phyloP scores from a whole-genome alignment of 2,888 invertebrate genomes.

The Graphium colonna region DNA sequence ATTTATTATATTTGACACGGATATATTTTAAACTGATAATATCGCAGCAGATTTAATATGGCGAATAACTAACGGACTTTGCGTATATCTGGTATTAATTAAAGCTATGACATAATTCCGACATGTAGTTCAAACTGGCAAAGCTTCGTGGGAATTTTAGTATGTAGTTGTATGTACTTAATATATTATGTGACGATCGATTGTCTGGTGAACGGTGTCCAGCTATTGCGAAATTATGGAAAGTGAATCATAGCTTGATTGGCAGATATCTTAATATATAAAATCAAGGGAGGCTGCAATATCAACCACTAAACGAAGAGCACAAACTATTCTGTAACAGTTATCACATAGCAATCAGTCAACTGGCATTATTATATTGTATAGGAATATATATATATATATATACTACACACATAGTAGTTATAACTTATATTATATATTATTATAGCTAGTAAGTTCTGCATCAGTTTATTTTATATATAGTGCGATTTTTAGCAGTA shows the following conservation, averaged over 20 bases:
- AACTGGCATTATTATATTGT: no score
- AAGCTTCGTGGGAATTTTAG: not conserved
- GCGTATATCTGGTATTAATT: slow-evolving; percentile 1
- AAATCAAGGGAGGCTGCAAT: no score
- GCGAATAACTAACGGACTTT: not conserved
- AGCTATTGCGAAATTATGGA: not conserved
- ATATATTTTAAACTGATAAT: not conserved
- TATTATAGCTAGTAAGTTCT: no score
- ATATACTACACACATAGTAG: no score
- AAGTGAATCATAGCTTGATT: not conserved
- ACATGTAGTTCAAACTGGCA: not conserved
- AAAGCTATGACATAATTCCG: not conserved
- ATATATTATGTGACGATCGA: not conserved
- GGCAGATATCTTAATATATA: no score
- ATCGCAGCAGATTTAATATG: not conserved
- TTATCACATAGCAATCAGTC: no score
- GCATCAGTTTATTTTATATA: no score
- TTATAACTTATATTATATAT: no score
- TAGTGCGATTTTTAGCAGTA: no score
- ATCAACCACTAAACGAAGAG: no score
- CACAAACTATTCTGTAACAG: no score
- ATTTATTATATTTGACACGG: not conserved
- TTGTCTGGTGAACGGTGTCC: not conserved
- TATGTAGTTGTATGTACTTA: not conserved
- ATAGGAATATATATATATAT: no score